Base-by-base conservation (phyloP, 2,888 invertebrate genomes). In the Auanema freiburgensis region DNA sequence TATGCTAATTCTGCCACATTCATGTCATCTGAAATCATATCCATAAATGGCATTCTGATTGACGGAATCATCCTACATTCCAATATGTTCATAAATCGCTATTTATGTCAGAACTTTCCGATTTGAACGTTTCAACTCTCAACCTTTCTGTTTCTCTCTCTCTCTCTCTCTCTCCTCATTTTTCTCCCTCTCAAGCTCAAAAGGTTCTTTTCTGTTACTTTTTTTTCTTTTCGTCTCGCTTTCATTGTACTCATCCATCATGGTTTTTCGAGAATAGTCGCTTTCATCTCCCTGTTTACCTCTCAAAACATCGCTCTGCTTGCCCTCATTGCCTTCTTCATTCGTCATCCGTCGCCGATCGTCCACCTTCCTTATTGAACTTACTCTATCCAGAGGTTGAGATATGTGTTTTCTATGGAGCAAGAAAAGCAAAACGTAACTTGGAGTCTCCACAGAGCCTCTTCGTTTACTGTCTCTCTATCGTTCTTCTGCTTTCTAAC, bases 281-380 rank as follows among this genome's bases (percentile, higher is more conserved):
- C 51, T 16, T 51, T 23, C 14, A 51, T 54, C 24, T 54, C 40
- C 42, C 42, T 55, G 40, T 55, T 21, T 42, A 24, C 42, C 54
- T 54, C 18, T 33, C 24, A 33, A 33, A 54, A 14, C 24, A 14
- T 33, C 24, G 14, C 40, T 8, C 24, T 33, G 24, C 54, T 18
- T 18, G 11, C 24, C 24, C 14, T 33, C 14, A n/a, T 14, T 54
- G 11, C 54, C 40, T 25, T 33, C 33, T 33, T 33, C 33, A 33
- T 12, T 54, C n/a, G 41, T 41, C 40, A 18, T 33, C 33, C 8
- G 4, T 33, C 33, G 3, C 33, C 8, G 4, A 3, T 33, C 8
- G 33, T 33, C 33, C 8, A 33, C 33, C 33, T 8, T 5, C 33
- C 33, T 8, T n/a, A n/a, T 33, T 33, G 4, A 33, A 33, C 33